phyloP scores from a whole-genome alignment of 2,113 vertebrate genomes.

The Macquaria australasica region DNA sequence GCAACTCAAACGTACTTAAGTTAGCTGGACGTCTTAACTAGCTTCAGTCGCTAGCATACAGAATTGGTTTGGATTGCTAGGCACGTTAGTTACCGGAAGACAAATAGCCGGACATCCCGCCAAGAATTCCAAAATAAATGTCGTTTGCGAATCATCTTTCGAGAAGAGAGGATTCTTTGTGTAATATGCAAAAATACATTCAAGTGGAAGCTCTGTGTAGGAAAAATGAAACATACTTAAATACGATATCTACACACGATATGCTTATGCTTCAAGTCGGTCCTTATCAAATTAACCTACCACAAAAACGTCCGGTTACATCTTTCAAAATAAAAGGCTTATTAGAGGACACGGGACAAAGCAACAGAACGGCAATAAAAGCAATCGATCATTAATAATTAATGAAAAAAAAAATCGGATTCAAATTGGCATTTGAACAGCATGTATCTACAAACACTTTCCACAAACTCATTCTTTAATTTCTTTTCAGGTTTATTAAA shows the following conservation, averaged over 20 bases:
- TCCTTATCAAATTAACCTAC: neutral
- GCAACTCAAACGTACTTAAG: neutral
- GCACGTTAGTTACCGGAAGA: constrained; percentile 33
- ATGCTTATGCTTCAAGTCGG: neutral
- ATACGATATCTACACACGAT: neutral
- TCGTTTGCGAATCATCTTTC: no score
- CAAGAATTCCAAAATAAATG: constrained; percentile 11
- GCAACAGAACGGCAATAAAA: neutral
- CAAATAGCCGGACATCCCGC: constrained; percentile 28
- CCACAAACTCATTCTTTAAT: neutral
- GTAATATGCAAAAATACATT: neutral
- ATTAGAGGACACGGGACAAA: neutral
- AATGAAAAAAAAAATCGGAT: neutral
- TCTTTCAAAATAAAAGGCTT: constrained; percentile 13
- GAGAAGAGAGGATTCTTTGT: neutral
- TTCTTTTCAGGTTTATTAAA: neutral
- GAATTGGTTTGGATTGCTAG: no score
- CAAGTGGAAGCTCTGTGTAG: neutral
- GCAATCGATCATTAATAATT: neutral
- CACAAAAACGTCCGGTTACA: neutral
- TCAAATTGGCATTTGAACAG: neutral
- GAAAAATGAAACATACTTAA: neutral
- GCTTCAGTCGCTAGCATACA: neutral
- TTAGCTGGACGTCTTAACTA: neutral
- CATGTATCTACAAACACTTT: neutral